These are phyloP conservation scores for Trinorchestia longiramus DNA, from an alignment of 1,140 invertebrate species.

Conservation along the genomic window DNA sequence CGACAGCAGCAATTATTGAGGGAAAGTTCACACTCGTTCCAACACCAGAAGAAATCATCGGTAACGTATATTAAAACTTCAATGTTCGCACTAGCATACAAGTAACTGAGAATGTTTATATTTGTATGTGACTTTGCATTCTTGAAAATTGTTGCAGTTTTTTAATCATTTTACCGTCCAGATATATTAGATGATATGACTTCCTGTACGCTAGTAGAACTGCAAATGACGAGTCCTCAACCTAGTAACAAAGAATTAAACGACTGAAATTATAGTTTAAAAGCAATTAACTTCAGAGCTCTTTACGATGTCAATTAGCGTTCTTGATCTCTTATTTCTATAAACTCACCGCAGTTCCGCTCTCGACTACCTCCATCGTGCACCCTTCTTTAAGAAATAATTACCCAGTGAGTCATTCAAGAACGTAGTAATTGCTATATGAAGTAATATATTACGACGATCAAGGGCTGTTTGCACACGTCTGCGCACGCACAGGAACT, in stretches of 20 bases:
- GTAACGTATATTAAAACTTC: no score
- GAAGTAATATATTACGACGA: background rate
- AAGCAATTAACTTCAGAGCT: background rate
- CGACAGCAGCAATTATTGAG: no score
- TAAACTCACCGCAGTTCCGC: background rate
- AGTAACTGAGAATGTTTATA: no score
- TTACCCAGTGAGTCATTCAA: background rate
- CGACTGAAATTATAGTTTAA: background rate
- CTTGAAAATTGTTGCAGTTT: no score
- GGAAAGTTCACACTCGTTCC: no score
- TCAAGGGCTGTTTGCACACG: background rate
- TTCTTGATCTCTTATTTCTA: background rate
- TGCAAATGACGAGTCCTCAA: no score
- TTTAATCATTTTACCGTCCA: background rate
- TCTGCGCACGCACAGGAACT: background rate
- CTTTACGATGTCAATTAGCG: background rate
- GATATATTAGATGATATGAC: background rate
- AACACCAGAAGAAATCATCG: no score
- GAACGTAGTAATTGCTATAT: background rate
- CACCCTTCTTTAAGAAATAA: background rate
- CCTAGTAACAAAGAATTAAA: background rate
- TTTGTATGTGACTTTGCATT: no score
- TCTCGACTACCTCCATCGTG: background rate
- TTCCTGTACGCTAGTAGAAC: no score
- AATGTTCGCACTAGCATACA: no score